Evolutionary conservation across 2,113 vertebrate species (phyloP).

Genomic region (Istiophorus platypterus): DNA sequence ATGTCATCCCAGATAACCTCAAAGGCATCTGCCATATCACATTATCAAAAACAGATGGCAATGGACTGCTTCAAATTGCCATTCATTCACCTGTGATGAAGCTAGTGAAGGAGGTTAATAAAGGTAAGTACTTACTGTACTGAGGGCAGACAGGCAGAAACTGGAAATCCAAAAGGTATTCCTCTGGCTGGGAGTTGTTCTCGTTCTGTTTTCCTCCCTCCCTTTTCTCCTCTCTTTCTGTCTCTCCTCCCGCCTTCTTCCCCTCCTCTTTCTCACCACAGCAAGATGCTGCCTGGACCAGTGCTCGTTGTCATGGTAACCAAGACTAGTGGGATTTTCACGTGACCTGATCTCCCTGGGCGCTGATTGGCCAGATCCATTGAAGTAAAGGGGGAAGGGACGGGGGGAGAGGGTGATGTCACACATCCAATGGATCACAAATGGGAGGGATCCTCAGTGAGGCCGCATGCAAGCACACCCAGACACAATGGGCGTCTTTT

Average conservation of each 20-base stretch:
- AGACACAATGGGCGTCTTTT: conserved; percentile 73
- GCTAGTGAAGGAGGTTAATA: conserved; percentile 18
- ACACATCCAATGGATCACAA: conserved; percentile 64
- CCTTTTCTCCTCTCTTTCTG: conserved; percentile 44
- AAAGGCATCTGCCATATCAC: conserved; percentile 55
- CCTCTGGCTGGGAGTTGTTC: conserved; percentile 49
- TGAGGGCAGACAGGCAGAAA: conserved; percentile 42
- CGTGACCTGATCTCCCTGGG: conserved; percentile 59
- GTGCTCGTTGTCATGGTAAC: conserved; percentile 83
- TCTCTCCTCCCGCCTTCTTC: conserved; percentile 44
- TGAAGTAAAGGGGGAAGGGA: conserved; percentile 44
- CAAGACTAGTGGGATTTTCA: conserved; percentile 61
- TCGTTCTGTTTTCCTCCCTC: conserved; percentile 51
- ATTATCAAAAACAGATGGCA: conserved; percentile 36
- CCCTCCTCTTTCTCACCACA: conserved; percentile 69
- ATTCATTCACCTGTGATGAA: background rate
- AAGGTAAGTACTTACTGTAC: conserved; percentile 71
- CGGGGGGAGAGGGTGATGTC: conserved; percentile 61
- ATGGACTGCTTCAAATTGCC: background rate
- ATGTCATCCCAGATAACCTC: conserved; percentile 64
- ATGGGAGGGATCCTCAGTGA: conserved; percentile 70
- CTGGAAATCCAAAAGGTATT: conserved; percentile 37
- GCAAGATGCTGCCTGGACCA: conserved; percentile 86
- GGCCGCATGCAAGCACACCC: conserved; percentile 54
- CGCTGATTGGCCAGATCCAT: conserved; percentile 60